Evolutionary conservation across 2,888 invertebrate species (phyloP).

Genomic region (Smittia aterrima): DNA sequence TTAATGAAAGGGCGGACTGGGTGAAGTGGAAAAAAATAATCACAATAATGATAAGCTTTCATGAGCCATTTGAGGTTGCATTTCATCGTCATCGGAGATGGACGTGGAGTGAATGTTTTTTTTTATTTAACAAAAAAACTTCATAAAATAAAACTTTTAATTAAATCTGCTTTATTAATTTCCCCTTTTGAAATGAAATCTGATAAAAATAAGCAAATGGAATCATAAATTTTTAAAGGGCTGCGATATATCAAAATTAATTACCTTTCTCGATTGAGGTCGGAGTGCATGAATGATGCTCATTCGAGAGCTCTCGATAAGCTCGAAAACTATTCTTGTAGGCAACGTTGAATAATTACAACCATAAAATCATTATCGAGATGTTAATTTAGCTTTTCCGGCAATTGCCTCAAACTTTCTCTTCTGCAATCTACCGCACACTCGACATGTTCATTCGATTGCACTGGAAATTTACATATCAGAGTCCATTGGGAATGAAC

Average conservation of each 20-base stretch:
- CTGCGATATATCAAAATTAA: not conserved
- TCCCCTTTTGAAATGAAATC: not conserved
- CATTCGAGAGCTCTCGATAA: not conserved
- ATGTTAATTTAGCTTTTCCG: not conserved
- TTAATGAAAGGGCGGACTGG: not conserved
- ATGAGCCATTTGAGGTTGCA: constrained; percentile 12
- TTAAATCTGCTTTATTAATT: constrained; percentile 14
- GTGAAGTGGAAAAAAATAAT: not conserved
- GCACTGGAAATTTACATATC: no score
- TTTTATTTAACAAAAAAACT: no score
- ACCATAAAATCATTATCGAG: not conserved
- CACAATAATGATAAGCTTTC: constrained; percentile 22
- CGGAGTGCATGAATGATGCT: not conserved
- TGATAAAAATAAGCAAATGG: not conserved
- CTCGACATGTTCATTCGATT: no score
- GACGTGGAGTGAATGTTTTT: not conserved
- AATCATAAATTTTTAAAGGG: not conserved
- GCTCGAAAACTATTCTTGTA: not conserved
- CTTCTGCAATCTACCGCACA: no score
- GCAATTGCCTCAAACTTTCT: not conserved
- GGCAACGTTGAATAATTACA: not conserved
- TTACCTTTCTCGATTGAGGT: constrained; percentile 9
- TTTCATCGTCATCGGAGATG: constrained; percentile 16
- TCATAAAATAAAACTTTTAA: constrained; percentile 9
- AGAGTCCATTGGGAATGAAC: no score